Evolutionary conservation across 2,888 invertebrate genomes (phyloP), one percentile per base, ranked within the genome.

Genomic region (Pyralis farinalis): DNA sequence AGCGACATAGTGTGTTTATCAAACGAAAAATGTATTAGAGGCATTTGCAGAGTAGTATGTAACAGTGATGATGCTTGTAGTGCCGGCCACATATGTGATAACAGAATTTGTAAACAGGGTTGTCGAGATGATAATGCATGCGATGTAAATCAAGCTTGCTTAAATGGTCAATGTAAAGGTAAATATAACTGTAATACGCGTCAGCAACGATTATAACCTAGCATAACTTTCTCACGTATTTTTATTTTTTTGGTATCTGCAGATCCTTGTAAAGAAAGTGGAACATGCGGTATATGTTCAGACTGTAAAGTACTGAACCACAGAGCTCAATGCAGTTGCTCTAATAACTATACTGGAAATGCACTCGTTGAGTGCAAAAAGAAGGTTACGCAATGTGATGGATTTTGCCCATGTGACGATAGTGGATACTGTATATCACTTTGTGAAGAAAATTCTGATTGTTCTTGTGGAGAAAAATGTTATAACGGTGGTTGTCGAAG

Each of bases 121-220:
- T 97, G 97, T 67, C 92, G 97, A 44, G 95, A 93, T 63, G 97
- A 97, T 68, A 92, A 93, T 32, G 92, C 93, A 8, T 97, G 97
- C 68, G 90, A 92, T 6, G 90, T 84, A 46, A 90, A 93, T 44
- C 92, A 96, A 74, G 94, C 96, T 8, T 97, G 97, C 70, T 87
- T 96, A 31, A 93, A 94, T 63, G 95, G 95, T 58, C 93, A 95
- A 71, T 97, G 97, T 66, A 92, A 91, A 90, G 94, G 94, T 94
- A 87, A 55, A 9, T 31, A 29, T 12, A 34, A 7, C 7, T 25
- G 25, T 11, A 11, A 32, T 31, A 4, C 16, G 3, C 4, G 4
- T 16, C 16, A 30, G 3, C 12, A 2, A 28, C n/a, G 11, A 22
- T n/a, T n/a, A n/a, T n/a, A n/a, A n/a, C n/a, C n/a, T n/a, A n/a